Conservation (phyloP, 2,113 vertebrate species). For the Toxostoma redivivum region DNA sequence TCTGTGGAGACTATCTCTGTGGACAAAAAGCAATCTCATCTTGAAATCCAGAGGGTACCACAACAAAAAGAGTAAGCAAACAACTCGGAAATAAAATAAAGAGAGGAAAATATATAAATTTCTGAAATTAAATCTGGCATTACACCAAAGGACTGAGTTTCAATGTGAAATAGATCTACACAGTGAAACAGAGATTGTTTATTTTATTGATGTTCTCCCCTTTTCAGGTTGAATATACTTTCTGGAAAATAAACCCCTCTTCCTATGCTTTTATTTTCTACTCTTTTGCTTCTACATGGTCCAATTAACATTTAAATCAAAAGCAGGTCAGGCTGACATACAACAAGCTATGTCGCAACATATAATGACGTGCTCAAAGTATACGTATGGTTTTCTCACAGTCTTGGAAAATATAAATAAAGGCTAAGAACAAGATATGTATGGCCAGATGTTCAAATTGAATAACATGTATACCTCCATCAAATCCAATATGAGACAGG, state of each 20-base stretch:
- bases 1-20: neutral
- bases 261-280: neutral
- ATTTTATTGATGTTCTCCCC: neutral
- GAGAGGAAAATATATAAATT: neutral
- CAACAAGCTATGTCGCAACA: neutral
- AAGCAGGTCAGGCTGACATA: neutral
- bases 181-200: neutral
- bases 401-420: neutral
- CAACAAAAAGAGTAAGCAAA: neutral
- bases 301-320: neutral
- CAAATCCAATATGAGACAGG: neutral
- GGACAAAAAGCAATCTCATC: conserved; percentile 7
- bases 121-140: neutral
- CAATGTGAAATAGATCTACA: neutral
- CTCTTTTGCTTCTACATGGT: neutral
- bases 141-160: neutral
- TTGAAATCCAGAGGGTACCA: neutral
- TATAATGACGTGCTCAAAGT: neutral
- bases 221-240: neutral
- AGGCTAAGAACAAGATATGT: neutral
- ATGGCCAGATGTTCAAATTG: neutral
- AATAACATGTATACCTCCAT: neutral
- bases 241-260: neutral
- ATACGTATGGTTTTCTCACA: neutral
- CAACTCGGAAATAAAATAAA: neutral